These are phyloP conservation scores for Diceros bicornis DNA, from an alignment of 2,797 vertebrate genomes.

Conservation along the genomic window DNA sequence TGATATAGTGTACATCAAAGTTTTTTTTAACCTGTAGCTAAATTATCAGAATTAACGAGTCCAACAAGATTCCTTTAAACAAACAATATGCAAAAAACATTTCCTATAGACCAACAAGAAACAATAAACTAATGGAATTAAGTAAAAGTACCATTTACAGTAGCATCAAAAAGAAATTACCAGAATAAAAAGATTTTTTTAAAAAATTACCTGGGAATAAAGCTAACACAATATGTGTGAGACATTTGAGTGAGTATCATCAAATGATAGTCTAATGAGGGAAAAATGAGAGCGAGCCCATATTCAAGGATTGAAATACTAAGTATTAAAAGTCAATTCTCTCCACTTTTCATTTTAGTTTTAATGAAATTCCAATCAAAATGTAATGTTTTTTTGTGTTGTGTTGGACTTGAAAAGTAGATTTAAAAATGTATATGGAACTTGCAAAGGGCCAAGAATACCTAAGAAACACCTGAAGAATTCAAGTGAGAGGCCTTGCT, in stretches of 20 bases:
- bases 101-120: background rate
- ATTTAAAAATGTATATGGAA: background rate
- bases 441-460: background rate
- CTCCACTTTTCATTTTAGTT: background rate
- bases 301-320: background rate
- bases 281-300: no score
- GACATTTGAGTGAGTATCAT: background rate
- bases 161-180: background rate
- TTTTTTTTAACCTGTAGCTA: background rate
- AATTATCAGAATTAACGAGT: background rate
- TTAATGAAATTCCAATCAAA: background rate
- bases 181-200: background rate
- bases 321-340: background rate
- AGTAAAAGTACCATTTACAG: background rate
- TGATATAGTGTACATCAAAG: background rate
- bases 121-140: background rate
- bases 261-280: background rate
- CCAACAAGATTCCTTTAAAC: background rate
- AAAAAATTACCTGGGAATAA: background rate
- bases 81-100: background rate
- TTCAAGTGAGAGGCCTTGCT: background rate
- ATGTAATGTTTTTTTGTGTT: background rate
- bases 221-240: background rate
- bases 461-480: background rate
- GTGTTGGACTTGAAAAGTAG: background rate